These are phyloP conservation scores for Drosophila insularis DNA, from an alignment of 1,140 invertebrate species.

Conservation along the genomic window DNA sequence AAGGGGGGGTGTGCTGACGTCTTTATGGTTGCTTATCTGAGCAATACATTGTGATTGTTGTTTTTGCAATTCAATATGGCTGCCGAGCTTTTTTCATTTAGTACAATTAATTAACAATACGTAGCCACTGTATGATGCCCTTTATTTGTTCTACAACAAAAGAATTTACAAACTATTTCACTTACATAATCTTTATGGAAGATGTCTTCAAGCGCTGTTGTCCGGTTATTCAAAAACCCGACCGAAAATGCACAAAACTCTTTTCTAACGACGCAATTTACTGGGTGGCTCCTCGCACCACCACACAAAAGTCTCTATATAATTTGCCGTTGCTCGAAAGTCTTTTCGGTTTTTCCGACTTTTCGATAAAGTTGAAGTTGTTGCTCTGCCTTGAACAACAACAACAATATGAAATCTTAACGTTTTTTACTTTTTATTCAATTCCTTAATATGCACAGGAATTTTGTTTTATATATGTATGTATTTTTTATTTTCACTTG, in stretches of 20 bases:
- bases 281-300: slow-evolving; percentile 69
- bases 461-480: slow-evolving; percentile 5
- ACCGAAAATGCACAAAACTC: slow-evolving; percentile 52
- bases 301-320: slow-evolving; percentile 45
- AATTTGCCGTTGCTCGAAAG: slow-evolving; percentile 56
- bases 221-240: slow-evolving; percentile 61
- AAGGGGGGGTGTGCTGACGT: background rate
- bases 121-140: background rate
- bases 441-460: slow-evolving; percentile 13
- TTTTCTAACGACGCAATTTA: slow-evolving; percentile 54
- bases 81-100: slow-evolving; percentile 32
- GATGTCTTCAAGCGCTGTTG: slow-evolving; percentile 60
- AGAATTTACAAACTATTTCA: slow-evolving; percentile 21
- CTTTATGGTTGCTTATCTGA: slow-evolving; percentile 2
- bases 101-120: slow-evolving; percentile 17
- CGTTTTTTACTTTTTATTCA: slow-evolving; percentile 23
- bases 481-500: slow-evolving; percentile 37
- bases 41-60: background rate
- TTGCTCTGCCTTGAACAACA: slow-evolving; percentile 61
- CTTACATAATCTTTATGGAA: slow-evolving; percentile 56
- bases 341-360: background rate
- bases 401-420: slow-evolving; percentile 22
- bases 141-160: background rate
- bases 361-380: slow-evolving; percentile 41
- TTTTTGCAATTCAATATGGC: slow-evolving; percentile 61